Conservation (phyloP, 1,140 invertebrate genomes). For the Harpegnathos saltator region DNA sequence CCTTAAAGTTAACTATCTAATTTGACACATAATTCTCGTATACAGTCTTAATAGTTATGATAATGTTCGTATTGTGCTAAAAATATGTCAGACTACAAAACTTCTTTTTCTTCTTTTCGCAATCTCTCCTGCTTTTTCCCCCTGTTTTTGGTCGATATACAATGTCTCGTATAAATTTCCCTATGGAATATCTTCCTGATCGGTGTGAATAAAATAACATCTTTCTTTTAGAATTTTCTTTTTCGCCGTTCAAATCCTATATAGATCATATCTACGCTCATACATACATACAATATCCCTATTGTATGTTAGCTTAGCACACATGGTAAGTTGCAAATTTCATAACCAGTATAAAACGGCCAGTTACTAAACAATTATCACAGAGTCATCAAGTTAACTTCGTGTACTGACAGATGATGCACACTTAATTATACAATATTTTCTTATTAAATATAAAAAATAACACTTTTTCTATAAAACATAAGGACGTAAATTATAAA, state of each 20-base stretch:
- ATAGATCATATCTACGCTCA: conserved; percentile 24
- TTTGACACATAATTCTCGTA: conserved; percentile 82
- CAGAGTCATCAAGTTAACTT: conserved; percentile 49
- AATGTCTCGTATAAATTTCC: conserved; percentile 59
- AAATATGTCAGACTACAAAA: conserved; percentile 78
- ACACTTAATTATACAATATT: conserved; percentile 21
- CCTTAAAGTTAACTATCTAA: conserved; percentile 74
- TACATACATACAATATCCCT: conserved; percentile 51
- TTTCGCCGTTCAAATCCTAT: conserved; percentile 59
- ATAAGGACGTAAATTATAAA: not conserved
- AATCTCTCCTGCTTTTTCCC: conserved; percentile 20
- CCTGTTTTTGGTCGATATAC: conserved; percentile 61
- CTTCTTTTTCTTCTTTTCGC: conserved; percentile 25
- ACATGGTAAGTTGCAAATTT: conserved; percentile 54
- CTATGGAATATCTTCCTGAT: conserved; percentile 63
- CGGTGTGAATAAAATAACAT: conserved; percentile 63
- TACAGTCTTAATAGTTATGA: conserved; percentile 81
- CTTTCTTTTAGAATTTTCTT: conserved; percentile 65
- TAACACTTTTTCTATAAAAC: conserved; percentile 3
- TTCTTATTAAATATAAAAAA: conserved; percentile 20
- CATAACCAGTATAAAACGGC: conserved; percentile 63
- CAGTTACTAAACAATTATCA: conserved; percentile 60
- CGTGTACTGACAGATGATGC: not conserved
- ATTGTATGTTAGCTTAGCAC: conserved; percentile 16
- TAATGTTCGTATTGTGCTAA: conserved; percentile 78